Evolutionary conservation across 2,888 invertebrate genomes (phyloP).

Genomic region (Podabrus alpinus): DNA sequence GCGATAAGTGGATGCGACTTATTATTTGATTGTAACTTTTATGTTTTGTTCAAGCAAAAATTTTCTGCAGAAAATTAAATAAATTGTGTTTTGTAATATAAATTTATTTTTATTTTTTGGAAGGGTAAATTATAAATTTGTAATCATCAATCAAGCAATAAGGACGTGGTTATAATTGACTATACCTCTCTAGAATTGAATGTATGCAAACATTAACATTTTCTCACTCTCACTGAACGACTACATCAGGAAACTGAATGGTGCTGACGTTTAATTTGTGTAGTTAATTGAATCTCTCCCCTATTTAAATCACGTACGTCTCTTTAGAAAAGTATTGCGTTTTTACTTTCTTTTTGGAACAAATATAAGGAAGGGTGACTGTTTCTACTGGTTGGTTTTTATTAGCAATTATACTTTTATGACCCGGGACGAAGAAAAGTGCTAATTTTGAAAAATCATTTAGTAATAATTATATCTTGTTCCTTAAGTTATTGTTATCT

Average conservation of each 20-base stretch:
- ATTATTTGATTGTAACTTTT: neutral
- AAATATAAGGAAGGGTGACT: constrained; percentile 48
- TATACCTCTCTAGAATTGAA: constrained; percentile 27
- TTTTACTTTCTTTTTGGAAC: constrained; percentile 53
- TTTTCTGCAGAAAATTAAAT: neutral
- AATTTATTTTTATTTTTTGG: neutral
- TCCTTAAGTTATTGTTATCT: neutral
- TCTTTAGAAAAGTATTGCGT: constrained; percentile 49
- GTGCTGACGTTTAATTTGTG: constrained; percentile 53
- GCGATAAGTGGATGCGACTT: neutral
- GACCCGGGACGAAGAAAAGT: neutral
- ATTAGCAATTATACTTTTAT: neutral
- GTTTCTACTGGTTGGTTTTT: constrained; percentile 19
- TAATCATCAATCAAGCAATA: constrained; percentile 34
- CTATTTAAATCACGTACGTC: constrained; percentile 49
- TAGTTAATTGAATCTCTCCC: constrained; percentile 51
- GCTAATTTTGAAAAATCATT: neutral
- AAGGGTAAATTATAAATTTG: constrained; percentile 19
- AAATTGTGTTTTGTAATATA: neutral
- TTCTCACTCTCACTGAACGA: constrained; percentile 33
- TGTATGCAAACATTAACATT: constrained; percentile 37
- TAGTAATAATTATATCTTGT: neutral
- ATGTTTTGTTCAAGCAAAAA: neutral
- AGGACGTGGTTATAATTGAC: constrained; percentile 31
- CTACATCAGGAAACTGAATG: constrained; percentile 49